phyloP scores from a whole-genome alignment of 2,888 invertebrate genomes.

The Limenitis camilla region DNA sequence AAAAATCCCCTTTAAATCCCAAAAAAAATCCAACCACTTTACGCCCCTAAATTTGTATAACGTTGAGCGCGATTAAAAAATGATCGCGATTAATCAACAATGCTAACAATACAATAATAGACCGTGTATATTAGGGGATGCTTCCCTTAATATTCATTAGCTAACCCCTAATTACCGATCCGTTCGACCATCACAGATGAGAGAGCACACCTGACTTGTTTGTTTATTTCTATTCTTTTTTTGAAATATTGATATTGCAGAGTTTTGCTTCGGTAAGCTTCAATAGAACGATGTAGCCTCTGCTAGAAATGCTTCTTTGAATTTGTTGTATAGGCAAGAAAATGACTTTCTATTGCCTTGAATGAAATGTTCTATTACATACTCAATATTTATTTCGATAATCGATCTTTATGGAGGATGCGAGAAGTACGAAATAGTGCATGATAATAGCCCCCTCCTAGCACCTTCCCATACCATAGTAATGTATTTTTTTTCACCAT shows the following conservation, averaged over 20 bases:
- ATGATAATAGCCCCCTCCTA: too few species aligned
- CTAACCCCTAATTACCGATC: slow-evolving; percentile 62
- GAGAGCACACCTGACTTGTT: slow-evolving; percentile 62
- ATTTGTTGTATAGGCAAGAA: background rate
- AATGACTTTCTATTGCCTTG: too few species aligned
- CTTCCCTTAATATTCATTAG: slow-evolving; percentile 68
- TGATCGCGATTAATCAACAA: slow-evolving; percentile 55
- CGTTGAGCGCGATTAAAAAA: slow-evolving; percentile 46
- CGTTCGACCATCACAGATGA: slow-evolving; percentile 53
- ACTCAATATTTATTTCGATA: too few species aligned
- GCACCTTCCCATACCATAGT: too few species aligned
- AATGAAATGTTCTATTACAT: too few species aligned
- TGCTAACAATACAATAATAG: slow-evolving; percentile 39
- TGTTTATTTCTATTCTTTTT: slow-evolving; percentile 51
- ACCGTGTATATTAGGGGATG: slow-evolving; percentile 42
- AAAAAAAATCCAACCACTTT: slow-evolving; percentile 8
- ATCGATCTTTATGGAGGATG: too few species aligned
- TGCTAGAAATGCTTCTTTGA: slow-evolving; percentile 24
- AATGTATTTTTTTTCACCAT: too few species aligned
- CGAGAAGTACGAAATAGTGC: too few species aligned
- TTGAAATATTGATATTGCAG: slow-evolving; percentile 62
- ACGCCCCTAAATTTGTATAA: slow-evolving; percentile 30
- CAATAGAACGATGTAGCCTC: slow-evolving; percentile 48
- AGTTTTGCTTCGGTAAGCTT: slow-evolving; percentile 44
- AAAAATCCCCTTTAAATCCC: background rate